phyloP scores from a whole-genome alignment of 2,888 invertebrate species.

The Orchestes rusci region DNA sequence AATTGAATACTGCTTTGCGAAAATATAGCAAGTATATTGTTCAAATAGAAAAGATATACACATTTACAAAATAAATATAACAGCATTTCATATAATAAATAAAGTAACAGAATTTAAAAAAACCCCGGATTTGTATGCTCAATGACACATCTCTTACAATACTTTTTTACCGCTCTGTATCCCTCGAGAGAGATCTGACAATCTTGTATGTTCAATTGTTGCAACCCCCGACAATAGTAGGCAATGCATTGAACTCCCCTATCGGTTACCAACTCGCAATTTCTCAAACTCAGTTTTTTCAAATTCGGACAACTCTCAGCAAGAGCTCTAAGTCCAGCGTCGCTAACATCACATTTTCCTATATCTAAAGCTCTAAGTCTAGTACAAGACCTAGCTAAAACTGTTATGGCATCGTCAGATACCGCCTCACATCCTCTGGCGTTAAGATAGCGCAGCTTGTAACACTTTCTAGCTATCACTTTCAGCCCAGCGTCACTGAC shows the following conservation, averaged over 20 bases:
- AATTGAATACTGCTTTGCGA: too few relatives aligned
- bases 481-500: constrained; percentile 86
- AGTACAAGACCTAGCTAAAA: constrained; percentile 78
- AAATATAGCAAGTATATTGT: constrained; percentile 17
- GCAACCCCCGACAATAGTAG: constrained; percentile 81
- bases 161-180: constrained; percentile 85
- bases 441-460: constrained; percentile 82
- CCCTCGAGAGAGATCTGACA: constrained; percentile 85
- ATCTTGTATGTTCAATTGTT: constrained; percentile 89
- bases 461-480: constrained; percentile 80
- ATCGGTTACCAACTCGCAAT: constrained; percentile 87
- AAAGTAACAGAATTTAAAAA: constrained; percentile 49
- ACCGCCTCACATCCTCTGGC: constrained; percentile 89
- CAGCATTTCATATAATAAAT: constrained; percentile 21
- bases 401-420: constrained; percentile 86
- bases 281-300: constrained; percentile 81
- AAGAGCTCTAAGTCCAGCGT: constrained; percentile 76
- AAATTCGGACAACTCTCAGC: constrained; percentile 87
- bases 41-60: constrained; percentile 31
- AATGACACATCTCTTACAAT: constrained; percentile 86
- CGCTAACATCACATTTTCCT: constrained; percentile 90
- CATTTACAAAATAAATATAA: constrained; percentile 29
- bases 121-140: constrained; percentile 95
- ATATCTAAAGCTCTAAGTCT: constrained; percentile 80
- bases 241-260: constrained; percentile 82